Conservation (phyloP, 2,888 invertebrate species). For the Lypha dubia region DNA sequence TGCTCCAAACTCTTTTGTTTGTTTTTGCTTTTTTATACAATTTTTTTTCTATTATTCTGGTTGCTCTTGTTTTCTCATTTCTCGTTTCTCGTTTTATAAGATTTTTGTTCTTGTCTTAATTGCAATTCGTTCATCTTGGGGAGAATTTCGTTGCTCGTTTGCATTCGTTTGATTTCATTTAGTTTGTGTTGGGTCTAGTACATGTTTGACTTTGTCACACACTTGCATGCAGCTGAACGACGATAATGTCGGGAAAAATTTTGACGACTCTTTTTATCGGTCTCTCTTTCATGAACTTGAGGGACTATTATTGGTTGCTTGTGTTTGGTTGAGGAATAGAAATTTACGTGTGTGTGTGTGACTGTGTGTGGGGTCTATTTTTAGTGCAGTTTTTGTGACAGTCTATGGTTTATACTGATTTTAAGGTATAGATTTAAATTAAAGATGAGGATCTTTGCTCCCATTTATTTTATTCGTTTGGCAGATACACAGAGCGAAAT, state of each 20-base stretch:
- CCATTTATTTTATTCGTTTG: background rate
- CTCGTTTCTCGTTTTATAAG: constrained; percentile 53
- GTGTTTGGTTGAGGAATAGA: background rate
- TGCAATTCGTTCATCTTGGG: constrained; percentile 63
- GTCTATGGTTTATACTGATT: constrained; percentile 46
- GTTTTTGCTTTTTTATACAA: constrained; percentile 21
- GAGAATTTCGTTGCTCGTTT: constrained; percentile 53
- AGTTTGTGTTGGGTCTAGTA: background rate
- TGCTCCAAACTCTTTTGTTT: constrained; percentile 65
- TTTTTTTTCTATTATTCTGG: constrained; percentile 36
- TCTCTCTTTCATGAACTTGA: constrained; percentile 67
- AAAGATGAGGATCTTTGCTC: constrained; percentile 47
- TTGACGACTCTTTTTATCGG: constrained; percentile 21
- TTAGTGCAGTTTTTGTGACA: constrained; percentile 60
- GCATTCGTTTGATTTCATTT: constrained; percentile 49
- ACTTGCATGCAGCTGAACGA: constrained; percentile 50
- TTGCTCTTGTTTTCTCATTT: constrained; percentile 54
- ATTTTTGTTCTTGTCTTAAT: constrained; percentile 11
- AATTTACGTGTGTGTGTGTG: background rate
- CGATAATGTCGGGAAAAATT: constrained; percentile 35
- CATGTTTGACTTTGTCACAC: constrained; percentile 60
- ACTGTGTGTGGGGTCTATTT: constrained; percentile 49
- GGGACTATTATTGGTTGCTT: constrained; percentile 25
- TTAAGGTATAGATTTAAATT: constrained; percentile 34
- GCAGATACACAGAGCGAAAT: constrained; percentile 23